Evolutionary conservation across 1,140 invertebrate genomes (phyloP), one percentile per base, ranked within the genome.

Genomic region (Micrasema minimum): DNA sequence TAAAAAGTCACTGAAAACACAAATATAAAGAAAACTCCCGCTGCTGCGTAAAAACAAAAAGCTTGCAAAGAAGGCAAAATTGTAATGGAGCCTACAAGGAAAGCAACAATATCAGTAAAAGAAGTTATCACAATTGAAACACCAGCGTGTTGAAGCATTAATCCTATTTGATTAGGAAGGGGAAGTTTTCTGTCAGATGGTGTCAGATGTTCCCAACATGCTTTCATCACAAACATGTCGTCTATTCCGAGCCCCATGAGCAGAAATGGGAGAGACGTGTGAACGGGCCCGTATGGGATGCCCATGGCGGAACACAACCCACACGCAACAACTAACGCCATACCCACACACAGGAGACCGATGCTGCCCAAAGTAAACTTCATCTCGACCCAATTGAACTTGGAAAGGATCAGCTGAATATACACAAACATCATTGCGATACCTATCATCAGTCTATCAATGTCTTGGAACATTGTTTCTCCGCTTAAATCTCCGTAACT

Each of bases 91-190:
- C 90, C 90, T 46, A 92, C 89, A 38, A 91, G 79, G 75, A 92
- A 92, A 35, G 93, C 93, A 12, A 93, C 87, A 65, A 94, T 88
- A 80, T 95, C 93, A 2, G 93, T 95, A 50, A 94, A 82, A 4
- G 92, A 93, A 10, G 93, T 95, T 6, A 95, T 89, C 10, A 90
- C 92, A 61, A 95, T 93, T 7, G 92, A 93, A 0, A 92, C 90
- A 4, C 93, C 93, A 16, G 92, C 92, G 77, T 92, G 90, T 78
- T 91, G 88, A 62, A 95, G 78, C 80, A 91, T 90, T 22, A 89
- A 76, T 3, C 87, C 91, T 41, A 92, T 82, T 79, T 87, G 86
- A 76, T 89, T 83, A 11, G 85, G 83, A 14, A 91, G 72, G 70
- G 87, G 83, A 66, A 86, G 84, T 20, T 81, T 77, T 20, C 80